Percentiles rank a stretch among this genome's conserved stretches.
These are phyloP conservation scores for Acanthosepion lycidas DNA, from an alignment of 2,888 invertebrate genomes.

Conservation along the genomic window DNA sequence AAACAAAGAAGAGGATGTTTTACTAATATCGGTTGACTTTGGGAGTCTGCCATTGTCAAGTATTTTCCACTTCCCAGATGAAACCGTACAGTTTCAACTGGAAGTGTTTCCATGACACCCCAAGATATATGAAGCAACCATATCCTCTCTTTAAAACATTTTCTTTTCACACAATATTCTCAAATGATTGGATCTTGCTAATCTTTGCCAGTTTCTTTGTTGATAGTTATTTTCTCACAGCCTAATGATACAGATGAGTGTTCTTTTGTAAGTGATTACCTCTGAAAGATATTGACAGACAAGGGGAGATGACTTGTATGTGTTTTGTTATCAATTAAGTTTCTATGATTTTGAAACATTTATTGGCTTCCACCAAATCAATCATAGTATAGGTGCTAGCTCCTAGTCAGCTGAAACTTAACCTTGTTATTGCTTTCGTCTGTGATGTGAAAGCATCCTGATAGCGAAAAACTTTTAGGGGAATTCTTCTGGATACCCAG, in stretches of 20 bases:
- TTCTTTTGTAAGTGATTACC: neutral
- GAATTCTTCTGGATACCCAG: neutral
- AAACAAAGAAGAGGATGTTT: slow-evolving; percentile 33
- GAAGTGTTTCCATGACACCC: neutral
- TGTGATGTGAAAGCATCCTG: slow-evolving; percentile 14
- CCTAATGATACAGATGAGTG: neutral
- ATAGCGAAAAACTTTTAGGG: neutral
- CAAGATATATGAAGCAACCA: neutral
- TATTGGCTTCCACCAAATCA: neutral
- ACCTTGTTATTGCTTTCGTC: neutral
- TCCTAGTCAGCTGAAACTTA: neutral
- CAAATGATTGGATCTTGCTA: neutral
- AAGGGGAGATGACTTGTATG: neutral
- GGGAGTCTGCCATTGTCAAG: slow-evolving; percentile 9
- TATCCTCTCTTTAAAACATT: neutral
- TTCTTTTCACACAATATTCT: neutral
- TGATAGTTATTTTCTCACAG: neutral
- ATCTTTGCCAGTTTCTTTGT: neutral
- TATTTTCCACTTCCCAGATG: neutral
- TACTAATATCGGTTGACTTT: neutral
- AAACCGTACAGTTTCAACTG: neutral
- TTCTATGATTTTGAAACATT: neutral
- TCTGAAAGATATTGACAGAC: neutral
- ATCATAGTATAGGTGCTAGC: neutral
- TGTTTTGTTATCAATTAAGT: neutral